Conservation (phyloP, 2,797 vertebrate genomes). For the Cygnus olor region DNA sequence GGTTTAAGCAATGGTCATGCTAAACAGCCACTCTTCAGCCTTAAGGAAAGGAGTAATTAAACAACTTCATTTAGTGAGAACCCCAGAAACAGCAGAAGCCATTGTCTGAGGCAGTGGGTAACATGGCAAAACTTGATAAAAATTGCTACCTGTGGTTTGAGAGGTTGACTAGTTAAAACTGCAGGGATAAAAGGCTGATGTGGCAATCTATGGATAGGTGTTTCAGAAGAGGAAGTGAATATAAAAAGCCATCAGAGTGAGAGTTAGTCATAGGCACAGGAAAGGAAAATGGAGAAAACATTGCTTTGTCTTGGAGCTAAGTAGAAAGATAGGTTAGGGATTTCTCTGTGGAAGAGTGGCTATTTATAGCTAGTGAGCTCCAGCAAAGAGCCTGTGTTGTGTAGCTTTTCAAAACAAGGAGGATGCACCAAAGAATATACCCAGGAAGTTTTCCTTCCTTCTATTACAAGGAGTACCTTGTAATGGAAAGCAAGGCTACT, state of each 20-base stretch:
- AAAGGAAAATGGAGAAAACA: not conserved
- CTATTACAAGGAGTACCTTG: not conserved
- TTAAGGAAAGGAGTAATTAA: constrained; percentile 31
- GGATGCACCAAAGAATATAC: not conserved
- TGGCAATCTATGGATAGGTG: not conserved
- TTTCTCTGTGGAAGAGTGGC: not conserved
- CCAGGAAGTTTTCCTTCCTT: not conserved
- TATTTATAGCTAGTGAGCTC: not conserved
- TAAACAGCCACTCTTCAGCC: not conserved
- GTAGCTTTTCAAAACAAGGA: not conserved
- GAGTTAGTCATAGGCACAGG: not conserved
- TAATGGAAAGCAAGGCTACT: not conserved
- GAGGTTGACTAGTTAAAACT: not conserved
- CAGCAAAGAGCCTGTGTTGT: not conserved
- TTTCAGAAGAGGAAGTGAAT: not conserved
- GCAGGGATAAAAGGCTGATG: not conserved
- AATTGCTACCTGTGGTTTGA: not conserved
- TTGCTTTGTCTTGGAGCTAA: not conserved
- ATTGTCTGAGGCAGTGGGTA: not conserved
- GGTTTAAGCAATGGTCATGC: constrained; percentile 13
- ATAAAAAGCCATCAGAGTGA: not conserved
- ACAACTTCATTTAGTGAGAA: not conserved
- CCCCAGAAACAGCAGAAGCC: constrained; percentile 8
- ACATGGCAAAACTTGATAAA: not conserved
- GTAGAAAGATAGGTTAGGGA: not conserved